Percentiles rank a stretch among this genome's conserved stretches.
Evolutionary conservation across 2,113 vertebrate genomes (phyloP).

Genomic region (Tonatia bakeri): DNA sequence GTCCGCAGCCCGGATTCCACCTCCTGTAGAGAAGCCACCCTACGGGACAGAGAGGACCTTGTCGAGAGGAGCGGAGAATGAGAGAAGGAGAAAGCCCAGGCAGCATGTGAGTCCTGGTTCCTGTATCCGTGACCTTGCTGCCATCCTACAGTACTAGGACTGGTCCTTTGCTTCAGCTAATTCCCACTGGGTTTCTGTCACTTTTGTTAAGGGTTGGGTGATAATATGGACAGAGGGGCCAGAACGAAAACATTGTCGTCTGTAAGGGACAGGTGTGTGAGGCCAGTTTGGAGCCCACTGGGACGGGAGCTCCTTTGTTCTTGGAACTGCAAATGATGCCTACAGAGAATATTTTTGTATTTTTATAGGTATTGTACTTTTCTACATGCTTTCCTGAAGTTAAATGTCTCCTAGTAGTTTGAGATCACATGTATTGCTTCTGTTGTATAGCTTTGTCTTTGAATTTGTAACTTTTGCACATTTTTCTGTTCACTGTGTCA

Average conservation of each 20-base stretch:
- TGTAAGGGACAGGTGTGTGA: background rate
- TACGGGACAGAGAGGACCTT: background rate
- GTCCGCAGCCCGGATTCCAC: background rate
- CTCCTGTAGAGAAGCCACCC: background rate
- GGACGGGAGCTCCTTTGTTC: background rate
- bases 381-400: background rate
- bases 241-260: background rate
- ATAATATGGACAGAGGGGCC: background rate
- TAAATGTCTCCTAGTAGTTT: background rate
- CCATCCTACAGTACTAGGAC: background rate
- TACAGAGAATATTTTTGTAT: background rate
- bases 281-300: background rate
- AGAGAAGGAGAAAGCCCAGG: background rate
- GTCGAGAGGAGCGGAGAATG: background rate
- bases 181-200: background rate
- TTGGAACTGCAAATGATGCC: background rate
- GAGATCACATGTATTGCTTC: background rate
- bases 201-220: background rate
- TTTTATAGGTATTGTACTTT: background rate
- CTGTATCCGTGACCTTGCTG: background rate
- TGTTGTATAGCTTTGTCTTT: background rate
- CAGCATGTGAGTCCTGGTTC: background rate
- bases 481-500: slow-evolving; percentile 14
- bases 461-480: background rate
- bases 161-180: background rate